Conservation (phyloP, 2,113 vertebrate genomes). For the Thinocorus orbignyianus region DNA sequence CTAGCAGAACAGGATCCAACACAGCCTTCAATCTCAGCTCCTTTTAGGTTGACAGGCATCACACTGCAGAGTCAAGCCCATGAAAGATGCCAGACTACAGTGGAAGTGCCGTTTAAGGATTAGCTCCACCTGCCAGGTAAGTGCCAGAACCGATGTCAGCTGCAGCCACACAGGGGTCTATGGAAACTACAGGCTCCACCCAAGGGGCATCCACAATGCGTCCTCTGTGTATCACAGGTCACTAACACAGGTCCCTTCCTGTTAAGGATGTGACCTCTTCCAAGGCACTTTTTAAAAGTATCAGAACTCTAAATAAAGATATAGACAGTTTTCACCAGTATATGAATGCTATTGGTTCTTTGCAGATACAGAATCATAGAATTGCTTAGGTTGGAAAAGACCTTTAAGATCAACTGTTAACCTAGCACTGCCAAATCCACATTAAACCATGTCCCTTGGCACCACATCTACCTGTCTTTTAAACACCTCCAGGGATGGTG, state of each 20-base stretch:
- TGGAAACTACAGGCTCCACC: not conserved
- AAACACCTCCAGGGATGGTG: not conserved
- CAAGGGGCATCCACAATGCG: not conserved
- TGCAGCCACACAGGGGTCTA: not conserved
- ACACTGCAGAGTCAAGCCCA: not conserved
- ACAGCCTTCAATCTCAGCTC: not conserved
- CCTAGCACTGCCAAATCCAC: not conserved
- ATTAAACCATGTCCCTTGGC: not conserved
- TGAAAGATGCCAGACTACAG: not conserved
- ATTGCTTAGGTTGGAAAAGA: not conserved
- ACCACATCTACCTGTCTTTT: not conserved
- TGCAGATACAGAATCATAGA: not conserved
- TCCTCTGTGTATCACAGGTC: not conserved
- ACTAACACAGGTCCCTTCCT: not conserved
- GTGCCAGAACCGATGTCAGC: not conserved
- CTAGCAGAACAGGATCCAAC: not conserved
- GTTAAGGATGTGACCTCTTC: not conserved
- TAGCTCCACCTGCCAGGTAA: not conserved
- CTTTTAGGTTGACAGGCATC: not conserved
- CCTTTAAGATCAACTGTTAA: not conserved
- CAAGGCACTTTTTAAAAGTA: not conserved
- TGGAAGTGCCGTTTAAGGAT: not conserved
- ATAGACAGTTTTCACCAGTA: not conserved
- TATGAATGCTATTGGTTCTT: not conserved
- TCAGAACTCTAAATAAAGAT: too few relatives aligned